Base-by-base conservation (phyloP, 1,140 invertebrate genomes). In the Helicoverpa zea region DNA sequence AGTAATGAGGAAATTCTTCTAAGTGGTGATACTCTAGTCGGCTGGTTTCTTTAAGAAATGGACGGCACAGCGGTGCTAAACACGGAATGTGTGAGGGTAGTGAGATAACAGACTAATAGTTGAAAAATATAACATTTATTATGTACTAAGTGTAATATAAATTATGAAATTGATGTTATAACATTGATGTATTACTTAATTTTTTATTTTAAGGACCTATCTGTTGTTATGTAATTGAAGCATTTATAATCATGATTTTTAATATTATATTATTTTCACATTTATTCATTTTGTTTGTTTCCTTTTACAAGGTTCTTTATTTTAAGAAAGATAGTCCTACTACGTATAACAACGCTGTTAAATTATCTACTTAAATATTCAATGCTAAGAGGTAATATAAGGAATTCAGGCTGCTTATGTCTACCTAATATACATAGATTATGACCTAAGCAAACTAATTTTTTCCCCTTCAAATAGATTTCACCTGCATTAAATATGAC, bases 41-140 rank as follows among this genome's bases (percentile, higher is more conserved):
- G 68, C 14, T 3, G 29, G 49, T 54, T 72, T 72, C 49, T 54
- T 68, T 49, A 68, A 75, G 61, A 68, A 43, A 68, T 43, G 58
- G 43, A 68, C 43, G 43, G 64, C 58, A 61, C 58, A 29, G 11
- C 10, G 64, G 64, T 68, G 64, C 64, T 68, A 18, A 1, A n/a
- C 10, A 68, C n/a, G 9, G 16, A 51, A 23, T 13, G 16, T 66
- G 30, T 47, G 64, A 68, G 43, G 18, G 13, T 49, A 68, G 16
- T 68, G 35, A 43, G 43, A 68, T 5, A 49, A 16, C 11, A 10
- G 7, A 16, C 10, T 18, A 10, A 18, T 58, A n/a, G 18, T 18
- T 68, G 12, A n/a, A 10, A 18, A 35, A 7, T 11, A 18, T 49
- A 4, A 47, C 16, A 16, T 59, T 23, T 23, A 59, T 23, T 59